Evolutionary conservation across 2,113 vertebrate genomes (phyloP).

Genomic region (Dipodomys ordii): DNA sequence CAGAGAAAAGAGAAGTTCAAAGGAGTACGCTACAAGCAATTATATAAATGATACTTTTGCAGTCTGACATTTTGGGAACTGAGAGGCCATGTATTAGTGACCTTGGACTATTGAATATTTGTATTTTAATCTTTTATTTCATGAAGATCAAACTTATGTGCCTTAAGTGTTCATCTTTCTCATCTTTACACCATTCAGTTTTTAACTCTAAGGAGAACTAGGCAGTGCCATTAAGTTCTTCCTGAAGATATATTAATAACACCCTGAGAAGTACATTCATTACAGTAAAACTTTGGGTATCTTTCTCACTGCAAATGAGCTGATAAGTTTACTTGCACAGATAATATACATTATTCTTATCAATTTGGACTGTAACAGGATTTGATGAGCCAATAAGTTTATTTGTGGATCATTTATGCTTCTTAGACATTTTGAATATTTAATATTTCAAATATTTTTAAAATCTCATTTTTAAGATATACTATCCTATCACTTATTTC

Average conservation of each 20-base stretch:
- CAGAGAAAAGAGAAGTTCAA: background rate
- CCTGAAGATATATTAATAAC: background rate
- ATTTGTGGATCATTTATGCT: background rate
- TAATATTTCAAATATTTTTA: background rate
- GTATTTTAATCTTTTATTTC: conserved; percentile 12
- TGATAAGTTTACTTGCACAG: background rate
- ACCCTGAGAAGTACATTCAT: background rate
- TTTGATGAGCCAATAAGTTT: background rate
- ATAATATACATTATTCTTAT: background rate
- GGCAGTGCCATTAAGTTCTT: no score
- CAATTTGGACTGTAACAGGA: background rate
- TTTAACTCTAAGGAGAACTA: background rate
- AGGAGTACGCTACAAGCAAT: background rate
- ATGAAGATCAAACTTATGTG: background rate
- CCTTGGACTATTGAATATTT: background rate
- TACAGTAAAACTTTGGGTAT: background rate
- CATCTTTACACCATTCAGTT: background rate
- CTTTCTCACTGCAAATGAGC: background rate
- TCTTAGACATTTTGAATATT: conserved; percentile 6
- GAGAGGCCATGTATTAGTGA: background rate
- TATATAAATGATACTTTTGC: background rate
- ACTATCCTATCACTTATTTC: background rate
- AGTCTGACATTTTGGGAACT: background rate
- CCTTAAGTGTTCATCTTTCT: conserved; percentile 41
- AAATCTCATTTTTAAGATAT: background rate